Evolutionary conservation across 2,797 vertebrate species (phyloP).

Genomic region (Diplodus sargus): DNA sequence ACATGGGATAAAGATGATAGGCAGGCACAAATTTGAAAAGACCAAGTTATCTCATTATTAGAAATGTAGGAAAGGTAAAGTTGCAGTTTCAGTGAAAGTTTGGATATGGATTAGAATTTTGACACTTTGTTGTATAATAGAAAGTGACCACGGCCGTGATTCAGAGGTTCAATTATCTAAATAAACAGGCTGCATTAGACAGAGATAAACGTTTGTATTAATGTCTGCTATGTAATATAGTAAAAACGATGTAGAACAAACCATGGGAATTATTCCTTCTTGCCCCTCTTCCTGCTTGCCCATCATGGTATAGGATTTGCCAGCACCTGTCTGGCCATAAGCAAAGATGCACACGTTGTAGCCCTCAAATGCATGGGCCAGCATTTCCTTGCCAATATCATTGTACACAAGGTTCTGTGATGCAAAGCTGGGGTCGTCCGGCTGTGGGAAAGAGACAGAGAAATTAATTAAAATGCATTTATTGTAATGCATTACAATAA

Average conservation of each 20-base stretch:
- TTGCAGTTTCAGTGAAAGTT: not conserved
- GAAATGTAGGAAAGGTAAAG: not conserved
- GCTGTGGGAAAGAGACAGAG: conserved; percentile 75
- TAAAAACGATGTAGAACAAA: conserved; percentile 66
- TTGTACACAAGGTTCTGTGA: conserved; percentile 96
- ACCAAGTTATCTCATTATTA: too few species aligned
- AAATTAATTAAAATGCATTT: not conserved
- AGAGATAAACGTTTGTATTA: not conserved
- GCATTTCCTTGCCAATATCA: conserved; percentile 99
- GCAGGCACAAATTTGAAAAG: not conserved
- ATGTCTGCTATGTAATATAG: not conserved
- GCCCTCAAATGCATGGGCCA: conserved; percentile 96
- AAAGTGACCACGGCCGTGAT: not conserved
- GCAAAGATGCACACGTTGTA: conserved; percentile 99
- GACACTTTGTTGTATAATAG: too few species aligned
- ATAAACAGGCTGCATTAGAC: not conserved
- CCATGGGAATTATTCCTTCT: conserved; percentile 98
- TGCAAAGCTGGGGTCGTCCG: conserved; percentile 94
- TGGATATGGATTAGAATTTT: not conserved
- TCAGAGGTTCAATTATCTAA: not conserved
- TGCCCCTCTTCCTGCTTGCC: conserved; percentile 98
- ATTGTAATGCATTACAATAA: too few species aligned
- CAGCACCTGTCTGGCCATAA: conserved; percentile 98
- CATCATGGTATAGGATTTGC: conserved; percentile 99
- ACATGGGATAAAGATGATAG: not conserved